Percentiles rank a stretch among this genome's conserved stretches.
Evolutionary conservation across 2,113 vertebrate species (phyloP).

Genomic region (Lates calcarifer): DNA sequence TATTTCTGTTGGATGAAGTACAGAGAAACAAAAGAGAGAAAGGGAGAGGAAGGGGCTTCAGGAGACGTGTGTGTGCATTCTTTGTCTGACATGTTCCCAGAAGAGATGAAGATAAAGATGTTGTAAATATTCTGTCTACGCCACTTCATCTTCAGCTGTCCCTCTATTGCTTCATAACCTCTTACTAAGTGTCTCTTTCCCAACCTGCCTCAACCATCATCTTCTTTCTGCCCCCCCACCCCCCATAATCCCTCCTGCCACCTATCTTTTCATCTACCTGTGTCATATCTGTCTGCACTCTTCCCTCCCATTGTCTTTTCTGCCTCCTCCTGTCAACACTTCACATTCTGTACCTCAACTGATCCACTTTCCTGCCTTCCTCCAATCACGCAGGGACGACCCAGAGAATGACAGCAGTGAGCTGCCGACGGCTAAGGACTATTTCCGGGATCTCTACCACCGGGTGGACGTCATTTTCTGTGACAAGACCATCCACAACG

Average conservation of each 20-base stretch:
- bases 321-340: not conserved
- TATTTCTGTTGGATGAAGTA: conserved; percentile 8
- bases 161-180: not conserved
- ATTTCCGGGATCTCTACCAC: conserved; percentile 98
- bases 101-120: too few species aligned
- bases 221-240: not conserved
- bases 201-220: not conserved
- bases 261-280: not conserved
- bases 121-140: not conserved
- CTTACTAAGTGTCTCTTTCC: not conserved
- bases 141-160: not conserved
- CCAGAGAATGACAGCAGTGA: conserved; percentile 98
- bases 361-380: not conserved
- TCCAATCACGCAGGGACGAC: conserved; percentile 88
- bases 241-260: not conserved
- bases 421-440: conserved; percentile 97
- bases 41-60: not conserved
- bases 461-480: conserved; percentile 99
- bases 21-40: not conserved
- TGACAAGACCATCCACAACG: conserved; percentile 99
- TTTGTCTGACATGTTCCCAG: not conserved
- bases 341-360: not conserved
- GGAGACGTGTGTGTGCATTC: not conserved
- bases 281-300: not conserved
- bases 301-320: not conserved